Evolutionary conservation across 2,888 invertebrate genomes (phyloP).

Genomic region (Mycalesis mineus): DNA sequence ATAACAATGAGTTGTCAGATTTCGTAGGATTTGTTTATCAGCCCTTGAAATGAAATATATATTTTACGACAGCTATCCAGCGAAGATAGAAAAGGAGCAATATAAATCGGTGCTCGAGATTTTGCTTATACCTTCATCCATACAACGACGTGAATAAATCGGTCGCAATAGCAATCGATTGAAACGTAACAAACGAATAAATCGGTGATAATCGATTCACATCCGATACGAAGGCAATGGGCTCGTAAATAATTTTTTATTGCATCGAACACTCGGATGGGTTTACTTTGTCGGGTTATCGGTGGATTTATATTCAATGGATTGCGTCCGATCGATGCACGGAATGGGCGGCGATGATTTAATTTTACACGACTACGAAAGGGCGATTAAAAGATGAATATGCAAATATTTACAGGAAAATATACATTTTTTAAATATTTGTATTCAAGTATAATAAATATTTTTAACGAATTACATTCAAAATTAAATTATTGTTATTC

Average conservation of each 20-base stretch:
- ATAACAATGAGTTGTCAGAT: too few species aligned
- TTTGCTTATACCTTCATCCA: not conserved
- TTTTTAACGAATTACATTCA: too few species aligned
- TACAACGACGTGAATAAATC: too few species aligned
- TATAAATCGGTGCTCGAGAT: not conserved
- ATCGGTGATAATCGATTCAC: constrained; percentile 8
- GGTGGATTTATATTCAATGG: constrained; percentile 11
- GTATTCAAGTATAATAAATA: too few species aligned
- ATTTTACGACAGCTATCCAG: too few species aligned
- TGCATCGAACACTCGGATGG: constrained; percentile 14
- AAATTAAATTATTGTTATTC: too few species aligned
- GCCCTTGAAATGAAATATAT: too few species aligned
- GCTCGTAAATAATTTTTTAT: constrained; percentile 25
- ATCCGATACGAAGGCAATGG: constrained; percentile 18
- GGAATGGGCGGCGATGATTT: not conserved
- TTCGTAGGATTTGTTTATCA: too few species aligned
- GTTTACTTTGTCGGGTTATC: constrained; percentile 14
- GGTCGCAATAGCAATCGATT: not conserved
- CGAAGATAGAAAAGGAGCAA: not conserved
- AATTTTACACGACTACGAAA: not conserved
- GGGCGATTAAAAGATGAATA: not conserved
- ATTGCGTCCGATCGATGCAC: not conserved
- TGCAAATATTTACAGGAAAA: too few species aligned
- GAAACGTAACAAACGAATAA: constrained; percentile 1
- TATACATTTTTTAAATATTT: too few species aligned